Base-by-base conservation (phyloP, 2,797 vertebrate genomes). In the Enteromius fasciolatus region DNA sequence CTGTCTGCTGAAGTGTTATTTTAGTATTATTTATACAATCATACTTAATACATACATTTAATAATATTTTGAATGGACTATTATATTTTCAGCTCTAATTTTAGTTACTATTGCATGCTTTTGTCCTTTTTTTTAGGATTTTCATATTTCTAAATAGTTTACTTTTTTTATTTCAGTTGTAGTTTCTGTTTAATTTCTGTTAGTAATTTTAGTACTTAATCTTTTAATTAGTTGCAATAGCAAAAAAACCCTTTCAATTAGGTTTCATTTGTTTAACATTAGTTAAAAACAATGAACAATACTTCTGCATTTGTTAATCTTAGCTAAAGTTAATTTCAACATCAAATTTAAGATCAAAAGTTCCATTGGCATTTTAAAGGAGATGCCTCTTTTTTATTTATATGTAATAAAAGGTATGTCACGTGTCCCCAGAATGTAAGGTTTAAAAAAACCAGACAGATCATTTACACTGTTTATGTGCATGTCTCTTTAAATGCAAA, bases 21-120 rank as follows among this genome's bases (percentile, higher is more conserved):
- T 77, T 66, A 44, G 20, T 44, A 68, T 41, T 68, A 41, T 68
- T 68, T 33, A 73, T 20, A 52, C 20, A 7, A 70, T 70, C n/a
- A 15, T 46, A 48, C 7, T 28, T 69, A n/a, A n/a, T n/a, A n/a
- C n/a, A n/a, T n/a, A n/a, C n/a, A n/a, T 25, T 44, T 0, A 69
- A 44, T 28, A 6, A 28, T 61, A 61, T 61, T 28, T 61, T 28
- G 5, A 61, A 15, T 15, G 6, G 59, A 25, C 25, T 31, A 61
- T 7, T 63, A 1, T 17, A 63, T 63, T 17, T 61, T 61, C 12
- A 14, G 25, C 6, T 63, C 12, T 28, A 28, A 28, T 61, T 61
- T 61, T 61, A 28, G 59, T 61, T 28, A 15, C 25, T 63, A 1
- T 63, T 63, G 14, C 5, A 2, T 28, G 15, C 23, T 31, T 72